Base-by-base conservation (phyloP, 2,113 vertebrate genomes). In the Pyrgilauda ruficollis region DNA sequence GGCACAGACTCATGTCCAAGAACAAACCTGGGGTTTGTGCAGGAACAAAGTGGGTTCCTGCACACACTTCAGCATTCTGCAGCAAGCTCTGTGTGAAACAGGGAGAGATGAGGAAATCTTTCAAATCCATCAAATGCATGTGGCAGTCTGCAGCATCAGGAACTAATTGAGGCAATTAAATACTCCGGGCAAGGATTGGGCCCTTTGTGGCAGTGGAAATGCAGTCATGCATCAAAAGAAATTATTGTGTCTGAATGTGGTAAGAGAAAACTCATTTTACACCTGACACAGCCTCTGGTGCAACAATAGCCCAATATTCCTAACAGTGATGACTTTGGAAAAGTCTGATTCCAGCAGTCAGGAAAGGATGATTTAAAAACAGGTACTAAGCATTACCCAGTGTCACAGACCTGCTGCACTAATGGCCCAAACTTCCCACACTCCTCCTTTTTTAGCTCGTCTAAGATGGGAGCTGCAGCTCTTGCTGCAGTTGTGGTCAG, bases 211-310 rank as follows among this genome's bases (percentile, higher is more conserved):
- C 74, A 78, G 52, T 56, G n/a, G 92, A 92, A 90, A 94, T 11
- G 30, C 19, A 83, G 1, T 6, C 35, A 47, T 26, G 37, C 62
- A 55, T 69, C 56, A 52, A 53, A 76, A 61, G 41, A 87, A 81
- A 89, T 77, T 37, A n/a, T 41, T 94, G 82, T n/a, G 50, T 49
- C 70, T 70, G 78, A 87, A 67, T 76, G 72, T n/a, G 55, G 76
- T 21, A 37, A 87, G 59, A 86, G 84, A 79, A 90, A 93, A 96
- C 83, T 72, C 50, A 62, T 96, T 97, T 96, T 22, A 85, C 67
- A 80, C 74, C 44, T n/a, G 8, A 75, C 61, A 22, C 76, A 67
- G 86, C 27, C 41, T 81, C 74, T 77, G 72, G 44, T 87, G 66
- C 64, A 73, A 88, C 83, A 94, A 81, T 35, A 62, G 74, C 41